Conservation (phyloP, 2,888 invertebrate species). For the Linyphia triangularis region DNA sequence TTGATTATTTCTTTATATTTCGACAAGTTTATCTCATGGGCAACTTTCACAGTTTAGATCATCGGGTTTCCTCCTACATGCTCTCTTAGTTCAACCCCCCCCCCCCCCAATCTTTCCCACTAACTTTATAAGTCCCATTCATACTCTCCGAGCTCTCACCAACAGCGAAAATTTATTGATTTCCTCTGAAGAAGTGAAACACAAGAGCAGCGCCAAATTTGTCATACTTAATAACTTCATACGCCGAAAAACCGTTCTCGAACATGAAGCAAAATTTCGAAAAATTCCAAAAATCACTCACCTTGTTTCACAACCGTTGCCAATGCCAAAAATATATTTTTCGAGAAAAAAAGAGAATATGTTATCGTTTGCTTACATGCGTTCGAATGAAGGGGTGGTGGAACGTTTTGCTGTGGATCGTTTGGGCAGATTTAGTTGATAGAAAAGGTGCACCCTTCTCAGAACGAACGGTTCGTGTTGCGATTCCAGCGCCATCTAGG, state of each 20-base stretch:
- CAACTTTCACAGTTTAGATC: too few relatives aligned
- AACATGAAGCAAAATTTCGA: neutral
- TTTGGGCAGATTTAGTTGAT: neutral
- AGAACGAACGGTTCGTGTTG: constrained; percentile 24
- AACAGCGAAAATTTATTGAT: constrained; percentile 66
- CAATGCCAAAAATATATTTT: neutral
- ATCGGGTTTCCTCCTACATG: neutral
- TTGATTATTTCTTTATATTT: too few relatives aligned
- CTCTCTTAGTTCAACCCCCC: neutral
- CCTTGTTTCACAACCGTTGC: constrained; percentile 9
- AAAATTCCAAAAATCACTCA: constrained; percentile 27
- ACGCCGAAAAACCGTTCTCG: neutral
- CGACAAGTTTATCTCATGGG: too few relatives aligned
- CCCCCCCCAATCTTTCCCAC: neutral
- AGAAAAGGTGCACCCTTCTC: constrained; percentile 20
- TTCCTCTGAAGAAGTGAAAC: constrained; percentile 53
- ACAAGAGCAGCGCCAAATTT: constrained; percentile 44
- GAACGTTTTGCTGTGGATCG: constrained; percentile 4
- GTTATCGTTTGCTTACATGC: neutral
- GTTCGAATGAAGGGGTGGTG: constrained; percentile 10
- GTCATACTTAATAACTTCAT: neutral
- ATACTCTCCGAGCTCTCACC: constrained; percentile 7
- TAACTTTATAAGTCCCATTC: constrained; percentile 44
- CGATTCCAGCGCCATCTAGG: constrained; percentile 40
- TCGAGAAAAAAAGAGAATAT: neutral